Base-by-base conservation (phyloP, 1,140 invertebrate genomes). In the Alviniconcha marisindica region DNA sequence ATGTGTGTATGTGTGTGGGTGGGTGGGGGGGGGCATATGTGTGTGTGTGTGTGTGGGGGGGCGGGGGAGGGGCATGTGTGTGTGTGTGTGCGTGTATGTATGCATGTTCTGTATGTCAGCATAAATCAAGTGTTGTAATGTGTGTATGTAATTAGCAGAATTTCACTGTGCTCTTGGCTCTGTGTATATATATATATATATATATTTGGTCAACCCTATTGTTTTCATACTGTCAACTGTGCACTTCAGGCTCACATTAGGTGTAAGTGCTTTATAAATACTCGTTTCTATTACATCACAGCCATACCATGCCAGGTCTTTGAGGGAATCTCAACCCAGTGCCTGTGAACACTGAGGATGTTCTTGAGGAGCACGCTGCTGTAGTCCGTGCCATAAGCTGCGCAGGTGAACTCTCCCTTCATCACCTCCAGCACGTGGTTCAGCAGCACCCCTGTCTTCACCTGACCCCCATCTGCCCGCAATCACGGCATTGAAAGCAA, bases 291-390 rank as follows among this genome's bases (percentile, higher is more conserved):
- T n/a, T n/a, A n/a, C n/a, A n/a, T n/a, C n/a, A n/a, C n/a, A n/a
- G n/a, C n/a, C 82, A 81, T 83, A 90, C 89, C 84, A 81, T 86
- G 87, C 89, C 89, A 89, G 28, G 73, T 81, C 33, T 83, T 74
- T 36, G 81, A 33, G 31, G 77, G 60, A 42, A 90, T 85, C 44
- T 89, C 87, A 14, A 83, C 76, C 83, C 86, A 86, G 40, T 90
- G 88, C 81, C 84, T 86, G 12, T 86, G 76, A 15, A 87, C 80
- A 71, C 77, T 85, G 2, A 89, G 83, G 4, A 89, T 33, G 69
- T 85, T 84, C 71, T 89, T 90, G 38, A 90, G 83, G 21, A 90
- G 77, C 0, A 89, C 77, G 71, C 79, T 89, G 60, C 83, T 88
- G 82, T 87, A 90, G 56, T 88, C 87, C 24, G 82, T 36, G 5